These are phyloP conservation scores for Pantelozetes paolii DNA, from an alignment of 2,888 invertebrate species.

Conservation along the genomic window DNA sequence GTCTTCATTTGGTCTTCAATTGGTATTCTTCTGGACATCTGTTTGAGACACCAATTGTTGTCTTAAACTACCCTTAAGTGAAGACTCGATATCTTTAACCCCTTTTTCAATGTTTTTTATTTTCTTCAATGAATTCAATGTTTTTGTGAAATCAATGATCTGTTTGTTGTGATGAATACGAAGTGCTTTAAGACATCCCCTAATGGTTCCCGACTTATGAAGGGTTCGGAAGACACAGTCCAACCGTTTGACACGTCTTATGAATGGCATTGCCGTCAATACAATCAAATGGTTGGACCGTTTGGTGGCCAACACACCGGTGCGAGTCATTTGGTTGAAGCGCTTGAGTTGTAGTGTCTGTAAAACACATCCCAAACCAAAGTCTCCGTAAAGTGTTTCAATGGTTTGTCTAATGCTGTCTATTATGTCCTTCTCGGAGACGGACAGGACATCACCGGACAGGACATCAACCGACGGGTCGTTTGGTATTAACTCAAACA, in stretches of 20 bases:
- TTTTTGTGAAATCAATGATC: conserved; percentile 33
- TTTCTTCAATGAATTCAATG: conserved; percentile 14
- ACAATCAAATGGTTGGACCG: conserved; percentile 28
- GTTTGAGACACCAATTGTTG: neutral
- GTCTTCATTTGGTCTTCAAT: neutral
- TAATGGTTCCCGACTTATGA: conserved; percentile 40
- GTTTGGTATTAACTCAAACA: conserved; percentile 28
- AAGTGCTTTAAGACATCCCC: conserved; percentile 39
- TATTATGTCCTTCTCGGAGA: conserved; percentile 35
- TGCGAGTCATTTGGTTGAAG: conserved; percentile 38
- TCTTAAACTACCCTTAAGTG: neutral
- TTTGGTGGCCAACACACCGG: conserved; percentile 37
- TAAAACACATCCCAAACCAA: conserved; percentile 40
- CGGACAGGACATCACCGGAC: neutral
- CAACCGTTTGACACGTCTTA: conserved; percentile 22
- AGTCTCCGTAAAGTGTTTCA: conserved; percentile 39
- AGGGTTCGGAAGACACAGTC: conserved; percentile 28
- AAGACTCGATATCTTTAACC: conserved; percentile 9
- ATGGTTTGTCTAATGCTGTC: conserved; percentile 31
- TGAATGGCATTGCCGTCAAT: conserved; percentile 40
- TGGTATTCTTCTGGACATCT: too few species aligned
- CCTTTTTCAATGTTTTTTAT: conserved; percentile 10
- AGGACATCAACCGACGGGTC: too few species aligned
- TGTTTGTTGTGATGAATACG: conserved; percentile 37
- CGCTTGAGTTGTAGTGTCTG: conserved; percentile 31